Evolutionary conservation across 2,888 invertebrate genomes (phyloP).

Genomic region (Phymatocera aterrima): DNA sequence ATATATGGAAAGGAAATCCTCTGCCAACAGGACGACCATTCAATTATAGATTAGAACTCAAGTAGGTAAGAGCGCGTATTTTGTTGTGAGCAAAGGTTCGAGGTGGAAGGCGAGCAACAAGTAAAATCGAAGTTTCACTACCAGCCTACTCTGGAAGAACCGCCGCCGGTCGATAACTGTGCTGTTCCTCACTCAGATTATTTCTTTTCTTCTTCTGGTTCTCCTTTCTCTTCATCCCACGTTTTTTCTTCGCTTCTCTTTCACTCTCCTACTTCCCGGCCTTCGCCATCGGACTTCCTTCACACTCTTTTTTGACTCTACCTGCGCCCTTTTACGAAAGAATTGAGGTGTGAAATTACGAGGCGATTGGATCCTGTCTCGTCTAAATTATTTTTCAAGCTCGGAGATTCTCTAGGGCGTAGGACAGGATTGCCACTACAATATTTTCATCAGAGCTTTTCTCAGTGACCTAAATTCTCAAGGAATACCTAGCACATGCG

Average conservation of each 20-base stretch:
- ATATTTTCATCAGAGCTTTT: neutral
- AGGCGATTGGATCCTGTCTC: neutral
- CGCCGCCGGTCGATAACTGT: neutral
- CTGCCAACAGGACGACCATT: neutral
- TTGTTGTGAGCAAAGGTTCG: too few relatives aligned
- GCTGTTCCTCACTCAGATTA: neutral
- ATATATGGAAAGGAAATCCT: neutral
- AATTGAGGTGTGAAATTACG: neutral
- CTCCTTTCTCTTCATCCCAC: neutral
- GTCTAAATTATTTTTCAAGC: neutral
- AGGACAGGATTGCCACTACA: neutral
- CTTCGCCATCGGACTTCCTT: neutral
- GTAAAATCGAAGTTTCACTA: slow-evolving; percentile 22
- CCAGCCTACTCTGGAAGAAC: too few relatives aligned
- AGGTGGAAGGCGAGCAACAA: slow-evolving; percentile 24
- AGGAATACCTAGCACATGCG: too few relatives aligned
- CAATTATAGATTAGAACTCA: neutral
- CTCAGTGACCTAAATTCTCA: too few relatives aligned
- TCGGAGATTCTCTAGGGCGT: neutral
- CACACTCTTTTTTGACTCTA: neutral
- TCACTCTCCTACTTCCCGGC: neutral
- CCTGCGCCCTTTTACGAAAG: neutral
- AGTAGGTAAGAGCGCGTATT: neutral
- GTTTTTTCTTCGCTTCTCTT: neutral
- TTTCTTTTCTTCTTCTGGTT: slow-evolving; percentile 6